Conservation (phyloP, 2,888 invertebrate species). For the Orthosia gothica region DNA sequence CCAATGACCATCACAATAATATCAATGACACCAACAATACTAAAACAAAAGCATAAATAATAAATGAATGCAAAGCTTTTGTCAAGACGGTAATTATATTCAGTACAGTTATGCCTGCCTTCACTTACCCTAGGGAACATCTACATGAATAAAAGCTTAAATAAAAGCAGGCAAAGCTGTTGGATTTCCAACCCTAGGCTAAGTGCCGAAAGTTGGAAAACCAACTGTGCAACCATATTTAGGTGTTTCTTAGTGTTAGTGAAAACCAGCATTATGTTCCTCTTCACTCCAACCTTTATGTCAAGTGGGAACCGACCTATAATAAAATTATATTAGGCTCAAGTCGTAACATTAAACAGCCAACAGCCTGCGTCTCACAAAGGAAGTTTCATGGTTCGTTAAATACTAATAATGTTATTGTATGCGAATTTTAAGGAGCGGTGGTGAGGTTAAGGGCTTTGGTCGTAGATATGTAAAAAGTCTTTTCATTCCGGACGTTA, state of each 20-base stretch:
- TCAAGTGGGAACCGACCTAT: slow-evolving; percentile 45
- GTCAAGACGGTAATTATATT: slow-evolving; percentile 39
- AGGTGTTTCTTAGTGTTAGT: slow-evolving; percentile 6
- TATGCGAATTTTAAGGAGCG: slow-evolving; percentile 48
- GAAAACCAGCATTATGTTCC: slow-evolving; percentile 32
- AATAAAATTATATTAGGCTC: slow-evolving; percentile 58
- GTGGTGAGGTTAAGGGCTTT: slow-evolving; percentile 12
- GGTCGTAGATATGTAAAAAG: background rate
- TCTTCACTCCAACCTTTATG: slow-evolving; percentile 50
- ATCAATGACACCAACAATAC: slow-evolving; percentile 33
- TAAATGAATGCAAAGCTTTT: slow-evolving; percentile 46
- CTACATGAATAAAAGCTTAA: background rate
- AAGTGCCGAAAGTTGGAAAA: background rate
- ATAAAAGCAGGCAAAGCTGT: background rate
- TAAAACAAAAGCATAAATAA: slow-evolving; percentile 51
- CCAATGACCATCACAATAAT: slow-evolving; percentile 7
- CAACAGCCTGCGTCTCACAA: slow-evolving; percentile 54
- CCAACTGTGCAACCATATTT: background rate
- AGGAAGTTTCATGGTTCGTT: slow-evolving; percentile 48
- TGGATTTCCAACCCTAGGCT: background rate
- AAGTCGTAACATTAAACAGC: slow-evolving; percentile 52
- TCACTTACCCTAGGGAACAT: background rate
- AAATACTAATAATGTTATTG: slow-evolving; percentile 44
- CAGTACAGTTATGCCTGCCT: slow-evolving; percentile 38
- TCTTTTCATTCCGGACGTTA: slow-evolving; percentile 2